Percentiles rank a stretch among this genome's conserved stretches.
Evolutionary conservation across 2,888 invertebrate species (phyloP).

Genomic region (Graphium colonna): DNA sequence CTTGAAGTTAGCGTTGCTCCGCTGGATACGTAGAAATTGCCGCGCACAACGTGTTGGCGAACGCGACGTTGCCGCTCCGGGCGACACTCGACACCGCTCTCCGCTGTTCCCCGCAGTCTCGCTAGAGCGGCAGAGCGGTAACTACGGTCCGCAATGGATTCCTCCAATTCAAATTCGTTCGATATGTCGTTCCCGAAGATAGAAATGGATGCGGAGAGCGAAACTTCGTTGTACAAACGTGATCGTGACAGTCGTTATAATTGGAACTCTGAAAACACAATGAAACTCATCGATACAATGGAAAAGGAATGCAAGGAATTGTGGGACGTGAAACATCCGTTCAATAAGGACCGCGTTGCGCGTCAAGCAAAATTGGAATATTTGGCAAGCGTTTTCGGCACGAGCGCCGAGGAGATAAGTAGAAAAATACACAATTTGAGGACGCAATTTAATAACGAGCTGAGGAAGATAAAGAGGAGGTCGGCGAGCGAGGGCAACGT

Average conservation of each 20-base stretch:
- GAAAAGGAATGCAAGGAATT: constrained; percentile 62
- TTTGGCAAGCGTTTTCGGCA: constrained; percentile 57
- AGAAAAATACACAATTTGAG: constrained; percentile 68
- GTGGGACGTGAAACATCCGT: constrained; percentile 60
- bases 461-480: constrained; percentile 63
- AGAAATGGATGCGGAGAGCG: constrained; percentile 54
- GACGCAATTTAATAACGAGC: constrained; percentile 65
- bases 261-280: constrained; percentile 61
- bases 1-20: constrained; percentile 44
- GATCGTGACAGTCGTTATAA: constrained; percentile 39
- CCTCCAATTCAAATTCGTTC: constrained; percentile 54
- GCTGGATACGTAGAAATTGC: constrained; percentile 31
- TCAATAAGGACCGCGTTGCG: constrained; percentile 50
- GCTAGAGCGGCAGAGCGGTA: constrained; percentile 65
- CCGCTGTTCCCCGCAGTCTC: constrained; percentile 61
- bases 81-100: constrained; percentile 51
- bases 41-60: constrained; percentile 35
- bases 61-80: constrained; percentile 59
- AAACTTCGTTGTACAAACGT: constrained; percentile 37
- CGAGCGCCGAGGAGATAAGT: constrained; percentile 60
- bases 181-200: constrained; percentile 56
- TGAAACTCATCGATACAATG: constrained; percentile 54
- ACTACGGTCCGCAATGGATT: constrained; percentile 52
- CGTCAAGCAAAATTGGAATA: constrained; percentile 52
- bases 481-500: constrained; percentile 34